phyloP scores from a whole-genome alignment of 2,888 invertebrate genomes.

The Trissonchulus sp. region DNA sequence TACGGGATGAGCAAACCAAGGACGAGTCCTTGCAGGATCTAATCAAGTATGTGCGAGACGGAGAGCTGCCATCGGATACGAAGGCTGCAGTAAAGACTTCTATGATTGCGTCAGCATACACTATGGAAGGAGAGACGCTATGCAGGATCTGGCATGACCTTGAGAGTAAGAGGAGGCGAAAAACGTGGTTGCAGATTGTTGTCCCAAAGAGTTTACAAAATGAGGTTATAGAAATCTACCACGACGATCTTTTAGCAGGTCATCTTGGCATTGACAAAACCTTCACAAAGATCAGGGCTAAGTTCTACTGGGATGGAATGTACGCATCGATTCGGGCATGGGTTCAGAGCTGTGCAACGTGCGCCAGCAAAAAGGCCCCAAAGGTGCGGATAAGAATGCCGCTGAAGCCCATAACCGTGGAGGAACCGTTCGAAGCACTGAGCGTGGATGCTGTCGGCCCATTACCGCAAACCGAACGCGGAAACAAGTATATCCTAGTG shows the following conservation, averaged over 20 bases:
- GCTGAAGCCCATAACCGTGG: constrained; percentile 25
- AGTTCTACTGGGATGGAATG: constrained; percentile 36
- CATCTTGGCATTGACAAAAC: constrained; percentile 38
- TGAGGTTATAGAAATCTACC: constrained; percentile 1
- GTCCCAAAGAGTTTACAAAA: background rate
- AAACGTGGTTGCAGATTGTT: too few species aligned
- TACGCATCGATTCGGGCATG: constrained; percentile 28
- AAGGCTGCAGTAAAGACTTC: too few species aligned
- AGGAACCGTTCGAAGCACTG: constrained; percentile 38
- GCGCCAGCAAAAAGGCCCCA: constrained; percentile 32
- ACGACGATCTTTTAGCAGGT: constrained; percentile 32
- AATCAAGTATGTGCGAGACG: too few species aligned
- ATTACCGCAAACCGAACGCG: constrained; percentile 38
- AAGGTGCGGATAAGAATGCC: constrained; percentile 25
- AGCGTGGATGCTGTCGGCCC: too few species aligned
- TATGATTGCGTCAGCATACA: too few species aligned
- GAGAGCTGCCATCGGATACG: too few species aligned
- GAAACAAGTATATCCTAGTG: too few species aligned
- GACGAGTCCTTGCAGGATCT: too few species aligned
- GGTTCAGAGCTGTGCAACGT: constrained; percentile 33
- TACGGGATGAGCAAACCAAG: too few species aligned
- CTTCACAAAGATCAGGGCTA: constrained; percentile 24
- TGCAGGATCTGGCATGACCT: too few species aligned
- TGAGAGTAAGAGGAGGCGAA: too few species aligned
- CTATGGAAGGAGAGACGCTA: too few species aligned